phyloP scores from a whole-genome alignment of 2,888 invertebrate species.

The Drosophila birchii region DNA sequence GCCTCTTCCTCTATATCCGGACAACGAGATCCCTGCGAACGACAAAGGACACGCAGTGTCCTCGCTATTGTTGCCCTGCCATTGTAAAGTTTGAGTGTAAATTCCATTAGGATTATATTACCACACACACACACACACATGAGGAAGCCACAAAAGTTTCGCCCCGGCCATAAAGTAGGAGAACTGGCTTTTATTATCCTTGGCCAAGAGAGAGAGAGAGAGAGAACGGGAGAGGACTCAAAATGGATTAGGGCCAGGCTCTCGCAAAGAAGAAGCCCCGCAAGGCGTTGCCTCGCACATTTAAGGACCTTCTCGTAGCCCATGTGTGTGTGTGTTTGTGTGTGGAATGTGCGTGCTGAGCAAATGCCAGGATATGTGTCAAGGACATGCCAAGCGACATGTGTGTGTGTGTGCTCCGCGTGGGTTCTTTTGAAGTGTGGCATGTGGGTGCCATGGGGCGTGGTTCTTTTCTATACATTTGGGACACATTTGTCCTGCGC shows the following conservation, averaged over 20 bases:
- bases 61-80: slow-evolving; percentile 35
- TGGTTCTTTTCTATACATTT: slow-evolving; percentile 52
- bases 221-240: slow-evolving; percentile 35
- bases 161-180: slow-evolving; percentile 68
- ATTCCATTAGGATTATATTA: slow-evolving; percentile 82
- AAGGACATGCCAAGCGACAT: slow-evolving; percentile 62
- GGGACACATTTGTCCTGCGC: slow-evolving; percentile 73
- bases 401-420: slow-evolving; percentile 33
- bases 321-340: slow-evolving; percentile 19
- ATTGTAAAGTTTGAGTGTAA: slow-evolving; percentile 75
- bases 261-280: slow-evolving; percentile 61
- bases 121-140: slow-evolving; percentile 38
- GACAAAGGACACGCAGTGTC: slow-evolving; percentile 62
- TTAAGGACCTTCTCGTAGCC: slow-evolving; percentile 13
- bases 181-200: slow-evolving; percentile 75
- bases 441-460: slow-evolving; percentile 33
- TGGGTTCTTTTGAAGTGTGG: slow-evolving; percentile 33
- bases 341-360: slow-evolving; percentile 67
- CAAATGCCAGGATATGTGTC: slow-evolving; percentile 68
- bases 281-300: slow-evolving; percentile 68
- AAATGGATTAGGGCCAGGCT: slow-evolving; percentile 77
- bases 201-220: slow-evolving; percentile 43
- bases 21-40: slow-evolving; percentile 16
- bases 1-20: background rate
- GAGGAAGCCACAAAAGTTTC: slow-evolving; percentile 72